Evolutionary conservation across 2,888 invertebrate species (phyloP), one percentile per base, ranked within the genome.

Genomic region (Euplexia lucipara): DNA sequence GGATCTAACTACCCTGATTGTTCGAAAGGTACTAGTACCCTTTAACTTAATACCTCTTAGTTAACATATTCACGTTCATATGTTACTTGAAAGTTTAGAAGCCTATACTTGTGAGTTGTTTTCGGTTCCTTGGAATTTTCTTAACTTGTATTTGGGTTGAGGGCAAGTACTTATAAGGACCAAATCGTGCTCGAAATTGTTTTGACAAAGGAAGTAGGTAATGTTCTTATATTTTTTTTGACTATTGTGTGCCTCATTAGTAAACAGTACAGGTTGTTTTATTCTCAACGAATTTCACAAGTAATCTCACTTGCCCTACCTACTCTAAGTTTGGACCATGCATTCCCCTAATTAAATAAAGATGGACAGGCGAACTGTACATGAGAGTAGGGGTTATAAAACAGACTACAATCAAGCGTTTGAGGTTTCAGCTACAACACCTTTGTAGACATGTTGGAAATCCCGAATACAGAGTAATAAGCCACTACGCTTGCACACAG

Each of bases 1-100:
- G 67, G 59, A 72, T 78, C 79, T 86, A 89, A 90, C 89, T 90
- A 88, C 88, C 87, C 79, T 87, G 86, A 91, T 90, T 92, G 82
- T 74, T 71, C 30, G 48, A 32, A 63, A 73, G 64, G 66, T 80
- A 73, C 48, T 53, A 37, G 69, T 65, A 26, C 63, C 62, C 70
- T 66, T 60, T 63, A 73, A 81, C 78, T 81, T 75, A 65, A 70
- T 78, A 70, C 59, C 60, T 64, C 49, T 42, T 65, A 80, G 78
- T 79, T 79, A 79, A 79, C 81, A 81, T 78, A 61, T 71, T 76
- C 57, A 18, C 35, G 77, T 56, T 61, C 45, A 71, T 61, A 65
- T 75, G 65, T 76, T 56, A 65, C 57, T 76, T 54, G 8, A 70
- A 72, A 77, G 52, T 74, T 76, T 48, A 12, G 35, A n/a, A 45